phyloP scores from a whole-genome alignment of 1,140 invertebrate genomes.

The Achroia grisella region DNA sequence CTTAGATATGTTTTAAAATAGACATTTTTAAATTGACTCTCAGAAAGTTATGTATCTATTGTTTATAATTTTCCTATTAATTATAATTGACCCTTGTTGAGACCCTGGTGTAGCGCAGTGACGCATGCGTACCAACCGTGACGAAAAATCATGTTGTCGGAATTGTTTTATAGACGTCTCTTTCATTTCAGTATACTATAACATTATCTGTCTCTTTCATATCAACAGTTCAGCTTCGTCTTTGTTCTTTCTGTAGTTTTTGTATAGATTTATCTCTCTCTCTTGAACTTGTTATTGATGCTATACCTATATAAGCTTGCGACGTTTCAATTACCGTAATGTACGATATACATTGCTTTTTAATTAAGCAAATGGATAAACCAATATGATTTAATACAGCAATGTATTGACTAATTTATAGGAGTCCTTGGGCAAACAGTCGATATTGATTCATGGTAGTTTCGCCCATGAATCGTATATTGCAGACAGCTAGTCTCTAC shows the following conservation, averaged over 20 bases:
- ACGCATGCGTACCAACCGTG: slow-evolving; percentile 67
- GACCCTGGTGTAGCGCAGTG: slow-evolving; percentile 37
- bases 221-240: slow-evolving; percentile 30
- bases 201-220: slow-evolving; percentile 17
- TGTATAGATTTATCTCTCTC: slow-evolving; percentile 29
- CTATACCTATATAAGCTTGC: background rate
- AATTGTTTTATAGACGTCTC: slow-evolving; percentile 48
- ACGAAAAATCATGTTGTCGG: slow-evolving; percentile 42
- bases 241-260: slow-evolving; percentile 9
- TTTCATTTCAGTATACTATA: slow-evolving; percentile 14
- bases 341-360: background rate
- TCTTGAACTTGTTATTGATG: slow-evolving; percentile 34
- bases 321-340: background rate
- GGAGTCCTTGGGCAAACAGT: background rate
- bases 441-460: background rate
- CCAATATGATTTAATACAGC: background rate
- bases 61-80: too few species aligned
- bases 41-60: too few species aligned
- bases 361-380: background rate
- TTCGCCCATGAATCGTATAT: slow-evolving; percentile 20
- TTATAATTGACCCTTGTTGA: too few species aligned
- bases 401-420: background rate
- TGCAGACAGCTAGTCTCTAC: slow-evolving; percentile 35
- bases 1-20: too few species aligned
- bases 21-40: too few species aligned